These are phyloP conservation scores for Drosophila nr. perissopoda DNA, from an alignment of 2,888 invertebrate genomes.

Conservation along the genomic window DNA sequence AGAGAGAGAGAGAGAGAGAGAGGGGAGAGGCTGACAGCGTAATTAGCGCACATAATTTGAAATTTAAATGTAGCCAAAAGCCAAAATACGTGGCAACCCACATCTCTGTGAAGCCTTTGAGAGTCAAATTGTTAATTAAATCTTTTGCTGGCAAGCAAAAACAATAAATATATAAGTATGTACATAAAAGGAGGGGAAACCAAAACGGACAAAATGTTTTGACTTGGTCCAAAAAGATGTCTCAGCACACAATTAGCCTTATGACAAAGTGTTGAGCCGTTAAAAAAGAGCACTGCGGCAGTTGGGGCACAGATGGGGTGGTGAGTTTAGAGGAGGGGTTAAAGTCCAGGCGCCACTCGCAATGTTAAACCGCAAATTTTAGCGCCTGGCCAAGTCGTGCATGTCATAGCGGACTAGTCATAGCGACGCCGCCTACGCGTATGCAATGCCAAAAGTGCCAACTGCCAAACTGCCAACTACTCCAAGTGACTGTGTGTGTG, in stretches of 20 bases:
- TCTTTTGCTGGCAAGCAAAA: slow-evolving; percentile 48
- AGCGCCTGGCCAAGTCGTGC: slow-evolving; percentile 78
- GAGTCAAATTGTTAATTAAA: slow-evolving; percentile 79
- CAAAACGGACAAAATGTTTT: slow-evolving; percentile 21
- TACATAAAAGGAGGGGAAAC: neutral
- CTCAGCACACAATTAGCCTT: slow-evolving; percentile 67
- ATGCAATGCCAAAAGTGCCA: slow-evolving; percentile 78
- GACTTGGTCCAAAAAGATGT: slow-evolving; percentile 56
- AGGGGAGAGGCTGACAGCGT: slow-evolving; percentile 34
- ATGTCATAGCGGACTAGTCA: slow-evolving; percentile 67
- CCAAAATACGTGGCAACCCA: slow-evolving; percentile 55
- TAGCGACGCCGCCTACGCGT: slow-evolving; percentile 77
- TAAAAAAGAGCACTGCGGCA: slow-evolving; percentile 28
- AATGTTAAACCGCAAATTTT: slow-evolving; percentile 79
- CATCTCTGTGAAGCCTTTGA: slow-evolving; percentile 69
- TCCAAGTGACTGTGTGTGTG: slow-evolving; percentile 6
- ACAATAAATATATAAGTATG: neutral
- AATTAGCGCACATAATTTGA: slow-evolving; percentile 81
- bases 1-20: neutral
- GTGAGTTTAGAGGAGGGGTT: neutral
- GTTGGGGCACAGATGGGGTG: neutral
- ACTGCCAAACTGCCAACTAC: slow-evolving; percentile 54
- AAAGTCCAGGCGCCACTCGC: slow-evolving; percentile 64
- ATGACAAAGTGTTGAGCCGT: slow-evolving; percentile 72
- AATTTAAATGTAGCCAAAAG: slow-evolving; percentile 81